These are phyloP conservation scores for Tiliqua scincoides DNA, from an alignment of 2,113 vertebrate species.

Conservation along the genomic window DNA sequence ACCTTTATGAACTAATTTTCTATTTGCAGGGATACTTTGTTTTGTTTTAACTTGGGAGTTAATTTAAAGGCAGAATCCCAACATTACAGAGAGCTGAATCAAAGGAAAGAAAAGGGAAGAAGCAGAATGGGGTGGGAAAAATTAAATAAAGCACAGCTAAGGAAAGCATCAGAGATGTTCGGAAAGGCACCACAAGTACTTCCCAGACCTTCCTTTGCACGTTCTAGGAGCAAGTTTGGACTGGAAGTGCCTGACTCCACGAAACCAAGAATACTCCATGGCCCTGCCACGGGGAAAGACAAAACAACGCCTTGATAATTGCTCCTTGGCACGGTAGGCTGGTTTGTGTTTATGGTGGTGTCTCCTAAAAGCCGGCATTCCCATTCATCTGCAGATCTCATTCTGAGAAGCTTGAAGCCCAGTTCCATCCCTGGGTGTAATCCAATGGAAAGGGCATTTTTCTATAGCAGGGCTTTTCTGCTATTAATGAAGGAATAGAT, in stretches of 20 bases:
- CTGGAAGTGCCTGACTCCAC: constrained; percentile 47
- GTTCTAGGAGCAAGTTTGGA: constrained; percentile 59
- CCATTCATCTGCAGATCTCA: constrained; percentile 62
- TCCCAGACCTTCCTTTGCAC: neutral
- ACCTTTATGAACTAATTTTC: too few species aligned
- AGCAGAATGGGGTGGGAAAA: neutral
- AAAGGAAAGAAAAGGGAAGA: neutral
- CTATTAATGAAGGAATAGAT: constrained; percentile 29
- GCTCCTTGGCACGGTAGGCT: constrained; percentile 44
- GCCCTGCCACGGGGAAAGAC: constrained; percentile 59
- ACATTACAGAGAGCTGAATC: neutral
- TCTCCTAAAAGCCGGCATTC: constrained; percentile 64
- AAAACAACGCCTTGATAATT: constrained; percentile 65
- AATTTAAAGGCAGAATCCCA: neutral
- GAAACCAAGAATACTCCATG: constrained; percentile 28
- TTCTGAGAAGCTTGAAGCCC: constrained; percentile 49
- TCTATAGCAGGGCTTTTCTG: neutral
- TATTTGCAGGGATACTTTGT: too few species aligned
- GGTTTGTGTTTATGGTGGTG: constrained; percentile 68
- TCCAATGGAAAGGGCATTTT: constrained; percentile 43
- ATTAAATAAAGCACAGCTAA: neutral
- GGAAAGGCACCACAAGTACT: neutral
- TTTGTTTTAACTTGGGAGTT: too few species aligned
- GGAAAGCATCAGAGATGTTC: constrained; percentile 40
- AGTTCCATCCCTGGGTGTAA: constrained; percentile 59